Percentiles rank a stretch among this genome's conserved stretches.
Conservation (phyloP, 2,113 vertebrate species). For the Pycnonotus jocosus region DNA sequence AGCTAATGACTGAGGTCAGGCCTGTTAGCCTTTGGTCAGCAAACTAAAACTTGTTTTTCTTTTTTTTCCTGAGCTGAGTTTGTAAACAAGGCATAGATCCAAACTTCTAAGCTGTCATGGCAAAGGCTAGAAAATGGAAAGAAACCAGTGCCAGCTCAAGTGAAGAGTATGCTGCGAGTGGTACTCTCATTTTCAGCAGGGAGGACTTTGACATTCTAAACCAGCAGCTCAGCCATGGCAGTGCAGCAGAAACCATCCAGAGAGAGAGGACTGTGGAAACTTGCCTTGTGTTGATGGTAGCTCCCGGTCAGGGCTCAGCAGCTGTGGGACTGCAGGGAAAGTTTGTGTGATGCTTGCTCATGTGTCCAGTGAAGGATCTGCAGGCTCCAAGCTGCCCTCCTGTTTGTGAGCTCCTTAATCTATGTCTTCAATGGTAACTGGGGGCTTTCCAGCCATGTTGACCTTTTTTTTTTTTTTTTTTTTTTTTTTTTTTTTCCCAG, state of each 20-base stretch:
- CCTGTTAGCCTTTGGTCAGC: not conserved
- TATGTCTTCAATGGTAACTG: not conserved
- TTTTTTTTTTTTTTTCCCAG: not conserved
- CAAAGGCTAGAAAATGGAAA: not conserved
- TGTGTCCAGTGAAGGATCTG: not conserved
- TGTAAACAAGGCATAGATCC: not conserved
- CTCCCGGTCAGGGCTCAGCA: not conserved
- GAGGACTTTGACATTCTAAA: not conserved
- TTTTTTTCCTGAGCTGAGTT: not conserved
- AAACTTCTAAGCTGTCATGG: not conserved
- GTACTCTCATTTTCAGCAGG: not conserved
- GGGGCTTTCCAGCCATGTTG: not conserved
- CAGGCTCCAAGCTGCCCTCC: not conserved
- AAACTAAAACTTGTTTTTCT: not conserved
- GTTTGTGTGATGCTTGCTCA: not conserved
- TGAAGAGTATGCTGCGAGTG: not conserved
- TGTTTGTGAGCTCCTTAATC: not conserved
- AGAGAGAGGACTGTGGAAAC: not conserved
- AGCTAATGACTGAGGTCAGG: not conserved
- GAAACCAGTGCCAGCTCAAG: not conserved
- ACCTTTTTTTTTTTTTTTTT: not conserved
- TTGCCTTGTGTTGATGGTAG: not conserved
- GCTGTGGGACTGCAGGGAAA: not conserved
- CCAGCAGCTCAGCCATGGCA: not conserved
- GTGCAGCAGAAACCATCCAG: not conserved